These are phyloP conservation scores for Schizotus pectinicornis DNA, from an alignment of 2,888 invertebrate genomes.

Conservation along the genomic window DNA sequence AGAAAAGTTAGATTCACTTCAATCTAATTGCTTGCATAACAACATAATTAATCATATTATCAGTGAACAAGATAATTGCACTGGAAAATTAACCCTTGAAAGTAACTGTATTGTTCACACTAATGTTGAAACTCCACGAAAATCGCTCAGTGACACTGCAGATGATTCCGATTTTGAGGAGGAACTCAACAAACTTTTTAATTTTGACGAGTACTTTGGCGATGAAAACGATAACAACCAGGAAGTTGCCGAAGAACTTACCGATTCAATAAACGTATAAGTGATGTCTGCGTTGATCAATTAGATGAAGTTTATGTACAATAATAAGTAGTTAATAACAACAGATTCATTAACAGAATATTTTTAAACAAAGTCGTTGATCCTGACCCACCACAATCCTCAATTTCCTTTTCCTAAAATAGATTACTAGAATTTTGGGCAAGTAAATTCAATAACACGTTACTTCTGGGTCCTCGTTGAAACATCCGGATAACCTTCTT, in stretches of 20 bases:
- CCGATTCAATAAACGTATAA: background rate
- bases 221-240: constrained; percentile 25
- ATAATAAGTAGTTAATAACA: background rate
- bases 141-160: background rate
- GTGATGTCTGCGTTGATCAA: background rate
- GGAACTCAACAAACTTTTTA: constrained; percentile 35
- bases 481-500: constrained; percentile 76
- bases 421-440: constrained; percentile 12
- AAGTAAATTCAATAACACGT: constrained; percentile 28
- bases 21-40: constrained; percentile 27
- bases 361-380: background rate
- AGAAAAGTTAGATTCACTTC: constrained; percentile 41
- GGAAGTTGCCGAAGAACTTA: constrained; percentile 16
- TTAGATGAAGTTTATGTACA: background rate
- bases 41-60: constrained; percentile 20
- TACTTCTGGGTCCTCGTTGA: constrained; percentile 76
- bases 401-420: constrained; percentile 59
- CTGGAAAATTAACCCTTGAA: background rate
- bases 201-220: constrained; percentile 46
- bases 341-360: constrained; percentile 3
- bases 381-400: constrained; percentile 53
- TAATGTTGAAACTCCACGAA: background rate
- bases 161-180: constrained; percentile 5
- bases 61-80: constrained; percentile 11
- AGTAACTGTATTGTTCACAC: constrained; percentile 21